Base-by-base conservation (phyloP, 2,797 vertebrate genomes). In the Mormyrops boulengeri region DNA sequence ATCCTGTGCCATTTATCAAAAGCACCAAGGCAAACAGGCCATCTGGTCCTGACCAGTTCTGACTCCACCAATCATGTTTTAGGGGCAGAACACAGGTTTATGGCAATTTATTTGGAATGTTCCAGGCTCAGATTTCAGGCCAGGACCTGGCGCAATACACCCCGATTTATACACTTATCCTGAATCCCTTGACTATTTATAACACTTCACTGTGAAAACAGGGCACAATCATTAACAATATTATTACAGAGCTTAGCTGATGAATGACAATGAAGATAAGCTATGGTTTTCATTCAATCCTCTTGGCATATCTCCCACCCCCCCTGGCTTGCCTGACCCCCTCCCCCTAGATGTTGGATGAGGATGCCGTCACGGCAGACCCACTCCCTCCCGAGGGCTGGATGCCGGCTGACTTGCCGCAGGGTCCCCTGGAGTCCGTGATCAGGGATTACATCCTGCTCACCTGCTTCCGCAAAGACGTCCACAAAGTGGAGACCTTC, bases 401-500 rank as follows among this genome's bases (percentile, higher is more conserved):
- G 82, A 2, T 53, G 7, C 50, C 50, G 3, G 52, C 52, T 0
- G 50, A 89, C 4, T 30, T 66, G 2, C 88, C 82, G 14, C 89
- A 88, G 0, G 50, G 90, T 34, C 44, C 66, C 14, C 19, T 90
- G 26, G 91, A 92, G 77, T 90, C 91, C 0, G 26, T 92, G 19
- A 89, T 92, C 34, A 92, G 90, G 55, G 92, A 93, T 57, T 93
- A 93, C 73, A 49, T 52, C 2, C 41, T 91, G 26, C 62, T 93
- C 88, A 90, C 87, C 88, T 94, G 93, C 91, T 93, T 94, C 52
- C 92, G 90, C 69, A 94, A 92, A 62, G 93, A 93, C 8, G 90
- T 91, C 1, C 93, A 93, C 86, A 94, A 93, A 89, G 92, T 93
- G 19, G 92, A 94, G 88, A 93, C 88, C 19, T 92, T 94, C 85